Percentiles rank a stretch among this genome's conserved stretches.
Conservation (phyloP, 2,888 invertebrate genomes). For the Clunio marinus region DNA sequence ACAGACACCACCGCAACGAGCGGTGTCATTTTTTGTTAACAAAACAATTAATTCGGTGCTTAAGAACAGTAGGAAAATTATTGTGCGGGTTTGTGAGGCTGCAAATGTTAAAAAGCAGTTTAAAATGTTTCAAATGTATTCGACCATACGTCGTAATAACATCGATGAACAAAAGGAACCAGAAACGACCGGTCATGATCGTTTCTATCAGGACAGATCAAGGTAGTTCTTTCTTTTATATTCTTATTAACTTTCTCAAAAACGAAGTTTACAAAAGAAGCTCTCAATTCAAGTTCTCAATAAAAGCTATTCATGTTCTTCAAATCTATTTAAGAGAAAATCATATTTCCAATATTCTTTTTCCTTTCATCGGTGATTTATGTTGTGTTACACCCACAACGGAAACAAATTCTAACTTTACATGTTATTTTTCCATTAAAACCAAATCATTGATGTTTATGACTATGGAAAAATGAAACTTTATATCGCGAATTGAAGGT, state of each 20-base stretch:
- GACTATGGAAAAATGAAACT: too few species aligned
- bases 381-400: not conserved
- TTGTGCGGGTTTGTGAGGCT: constrained; percentile 52
- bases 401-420: not conserved
- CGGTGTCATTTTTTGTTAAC: constrained; percentile 51
- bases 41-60: constrained; percentile 52
- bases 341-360: not conserved
- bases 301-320: not conserved
- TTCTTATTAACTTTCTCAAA: too few species aligned
- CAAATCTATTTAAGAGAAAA: not conserved
- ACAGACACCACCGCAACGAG: constrained; percentile 41
- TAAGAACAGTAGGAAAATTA: constrained; percentile 52
- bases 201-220: constrained; percentile 67
- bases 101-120: constrained; percentile 51
- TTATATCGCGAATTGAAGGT: constrained; percentile 40
- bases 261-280: too few species aligned
- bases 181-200: constrained; percentile 73
- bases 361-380: constrained; percentile 6
- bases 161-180: constrained; percentile 55
- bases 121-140: constrained; percentile 74
- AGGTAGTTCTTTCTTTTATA: constrained; percentile 46
- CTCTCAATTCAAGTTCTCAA: not conserved
- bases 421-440: constrained; percentile 28
- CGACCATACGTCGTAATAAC: constrained; percentile 61
- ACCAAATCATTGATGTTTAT: not conserved